Conservation (phyloP, 2,888 invertebrate species). For the Amiota minor region DNA sequence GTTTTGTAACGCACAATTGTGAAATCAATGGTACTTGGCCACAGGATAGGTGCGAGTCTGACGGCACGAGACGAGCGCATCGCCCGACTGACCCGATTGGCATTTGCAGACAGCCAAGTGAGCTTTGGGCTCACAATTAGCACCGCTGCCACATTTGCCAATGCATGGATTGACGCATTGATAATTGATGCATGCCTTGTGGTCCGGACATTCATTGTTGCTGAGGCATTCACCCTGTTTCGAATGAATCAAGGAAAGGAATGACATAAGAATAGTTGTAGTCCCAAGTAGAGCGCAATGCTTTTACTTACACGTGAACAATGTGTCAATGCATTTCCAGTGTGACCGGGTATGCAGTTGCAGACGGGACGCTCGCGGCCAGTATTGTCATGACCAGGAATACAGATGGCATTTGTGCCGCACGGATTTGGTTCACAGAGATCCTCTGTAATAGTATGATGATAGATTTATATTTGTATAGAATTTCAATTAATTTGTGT, state of each 20-base stretch:
- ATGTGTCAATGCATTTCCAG: conserved; percentile 83
- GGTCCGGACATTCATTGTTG: conserved; percentile 84
- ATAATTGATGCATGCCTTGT: conserved; percentile 85
- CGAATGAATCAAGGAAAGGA: background rate
- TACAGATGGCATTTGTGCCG: conserved; percentile 79
- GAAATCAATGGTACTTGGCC: conserved; percentile 67
- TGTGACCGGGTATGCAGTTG: conserved; percentile 84
- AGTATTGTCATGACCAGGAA: conserved; percentile 87
- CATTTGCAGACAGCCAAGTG: conserved; percentile 90
- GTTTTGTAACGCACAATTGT: background rate
- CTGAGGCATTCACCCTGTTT: conserved; percentile 84
- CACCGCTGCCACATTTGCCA: conserved; percentile 85
- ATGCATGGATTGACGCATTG: conserved; percentile 83
- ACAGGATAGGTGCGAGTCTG: conserved; percentile 70
- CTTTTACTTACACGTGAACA: conserved; percentile 77
- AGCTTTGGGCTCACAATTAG: conserved; percentile 82
- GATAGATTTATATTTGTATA: background rate
- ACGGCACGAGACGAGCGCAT: conserved; percentile 78
- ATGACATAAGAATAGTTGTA: background rate
- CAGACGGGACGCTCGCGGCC: conserved; percentile 89
- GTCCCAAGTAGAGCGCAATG: background rate
- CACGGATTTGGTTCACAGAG: conserved; percentile 92
- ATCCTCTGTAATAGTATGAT: conserved; percentile 77
- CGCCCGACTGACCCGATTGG: conserved; percentile 79
- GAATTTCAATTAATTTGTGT: background rate